phyloP scores from a whole-genome alignment of 2,888 invertebrate species.

The Aspidiotus rigidus region DNA sequence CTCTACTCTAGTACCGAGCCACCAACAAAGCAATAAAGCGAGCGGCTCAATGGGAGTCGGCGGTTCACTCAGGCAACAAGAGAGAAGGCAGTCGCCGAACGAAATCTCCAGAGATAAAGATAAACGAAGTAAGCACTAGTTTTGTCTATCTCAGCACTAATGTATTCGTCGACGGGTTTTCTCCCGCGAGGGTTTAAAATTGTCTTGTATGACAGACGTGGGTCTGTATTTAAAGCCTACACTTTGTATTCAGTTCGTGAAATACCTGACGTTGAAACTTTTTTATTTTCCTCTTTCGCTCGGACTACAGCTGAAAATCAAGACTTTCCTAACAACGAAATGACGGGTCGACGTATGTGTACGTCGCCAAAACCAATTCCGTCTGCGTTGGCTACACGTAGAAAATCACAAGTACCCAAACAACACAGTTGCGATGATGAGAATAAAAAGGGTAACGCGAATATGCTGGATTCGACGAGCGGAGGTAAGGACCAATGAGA shows the following conservation, averaged over 20 bases:
- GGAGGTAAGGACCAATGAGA: conserved; percentile 11
- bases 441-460: conserved; percentile 32
- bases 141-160: too few relatives aligned
- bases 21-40: conserved; percentile 10
- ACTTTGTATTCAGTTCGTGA: too few relatives aligned
- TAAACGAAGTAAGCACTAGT: neutral
- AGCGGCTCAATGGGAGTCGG: neutral
- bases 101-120: conserved; percentile 18
- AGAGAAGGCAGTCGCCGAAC: conserved; percentile 24
- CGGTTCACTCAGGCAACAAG: conserved; percentile 12
- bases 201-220: too few relatives aligned
- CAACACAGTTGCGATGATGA: conserved; percentile 82
- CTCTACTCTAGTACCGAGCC: conserved; percentile 18
- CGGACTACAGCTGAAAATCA: neutral
- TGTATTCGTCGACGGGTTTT: too few relatives aligned
- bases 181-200: too few relatives aligned
- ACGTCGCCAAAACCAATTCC: conserved; percentile 26
- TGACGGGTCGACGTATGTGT: conserved; percentile 15
- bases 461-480: conserved; percentile 19
- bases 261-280: too few relatives aligned
- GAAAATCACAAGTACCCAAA: conserved; percentile 56
- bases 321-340: neutral
- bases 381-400: conserved; percentile 42
- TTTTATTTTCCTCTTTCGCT: neutral
- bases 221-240: too few relatives aligned